These are phyloP conservation scores for Gymnoscopelus microlampas DNA, from an alignment of 2,797 vertebrate genomes.

Conservation along the genomic window DNA sequence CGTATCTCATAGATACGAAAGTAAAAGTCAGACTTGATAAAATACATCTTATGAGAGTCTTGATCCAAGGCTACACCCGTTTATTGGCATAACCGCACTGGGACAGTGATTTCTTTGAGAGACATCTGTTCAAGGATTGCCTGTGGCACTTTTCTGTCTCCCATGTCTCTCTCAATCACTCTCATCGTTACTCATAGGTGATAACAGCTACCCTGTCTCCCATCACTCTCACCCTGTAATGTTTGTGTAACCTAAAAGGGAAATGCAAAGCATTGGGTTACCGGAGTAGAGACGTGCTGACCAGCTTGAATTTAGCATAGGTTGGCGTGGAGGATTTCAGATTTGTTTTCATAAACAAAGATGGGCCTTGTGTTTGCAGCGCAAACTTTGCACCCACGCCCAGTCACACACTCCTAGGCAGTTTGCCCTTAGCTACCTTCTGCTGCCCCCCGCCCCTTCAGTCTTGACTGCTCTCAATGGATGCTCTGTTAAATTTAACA, in stretches of 20 bases:
- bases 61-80: too few relatives aligned
- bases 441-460: slow-evolving; percentile 13
- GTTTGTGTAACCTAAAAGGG: slow-evolving; percentile 8
- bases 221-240: slow-evolving; percentile 38
- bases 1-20: too few relatives aligned
- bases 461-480: slow-evolving; percentile 62
- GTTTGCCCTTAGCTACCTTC: slow-evolving; percentile 3
- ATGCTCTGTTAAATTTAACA: slow-evolving; percentile 57
- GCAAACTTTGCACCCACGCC: too few relatives aligned
- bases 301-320: too few relatives aligned
- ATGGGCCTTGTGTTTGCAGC: slow-evolving; percentile 26
- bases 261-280: slow-evolving; percentile 2
- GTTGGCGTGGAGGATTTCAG: too few relatives aligned
- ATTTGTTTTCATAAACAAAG: slow-evolving; percentile 13
- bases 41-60: too few relatives aligned
- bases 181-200: slow-evolving; percentile 11
- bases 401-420: not conserved
- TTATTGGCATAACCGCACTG: not conserved
- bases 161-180: not conserved
- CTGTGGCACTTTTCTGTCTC: not conserved
- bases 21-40: too few relatives aligned
- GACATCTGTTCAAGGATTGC: not conserved
- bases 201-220: slow-evolving; percentile 31
- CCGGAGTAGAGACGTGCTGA: not conserved
- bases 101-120: not conserved